These are phyloP conservation scores for Hymenopus coronatus DNA, from an alignment of 2,888 invertebrate genomes.

Conservation along the genomic window DNA sequence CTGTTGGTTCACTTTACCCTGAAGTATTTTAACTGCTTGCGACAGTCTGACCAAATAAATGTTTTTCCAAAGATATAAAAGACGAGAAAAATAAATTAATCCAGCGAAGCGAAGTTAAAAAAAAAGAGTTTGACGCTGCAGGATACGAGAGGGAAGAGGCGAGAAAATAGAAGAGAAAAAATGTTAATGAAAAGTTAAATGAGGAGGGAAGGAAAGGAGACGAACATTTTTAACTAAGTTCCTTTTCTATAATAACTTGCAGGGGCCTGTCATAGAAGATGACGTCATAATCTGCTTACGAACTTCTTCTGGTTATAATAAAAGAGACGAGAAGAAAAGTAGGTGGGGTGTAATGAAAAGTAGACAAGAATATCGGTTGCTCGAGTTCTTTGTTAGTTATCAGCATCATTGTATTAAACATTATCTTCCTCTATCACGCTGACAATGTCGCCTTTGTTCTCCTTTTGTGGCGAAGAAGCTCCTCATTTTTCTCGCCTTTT, in stretches of 20 bases:
- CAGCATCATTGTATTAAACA: conserved; percentile 8
- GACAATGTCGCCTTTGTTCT: neutral
- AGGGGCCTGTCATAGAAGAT: conserved; percentile 14
- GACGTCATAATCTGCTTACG: conserved; percentile 22
- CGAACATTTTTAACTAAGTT: conserved; percentile 17
- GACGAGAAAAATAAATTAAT: neutral
- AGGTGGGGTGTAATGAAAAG: neutral
- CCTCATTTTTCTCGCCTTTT: neutral
- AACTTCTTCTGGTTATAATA: neutral
- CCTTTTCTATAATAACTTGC: conserved; percentile 13
- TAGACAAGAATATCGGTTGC: conserved; percentile 3
- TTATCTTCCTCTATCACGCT: neutral
- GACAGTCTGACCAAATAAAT: neutral
- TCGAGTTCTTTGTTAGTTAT: conserved; percentile 9
- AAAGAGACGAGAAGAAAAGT: neutral
- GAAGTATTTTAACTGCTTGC: no score
- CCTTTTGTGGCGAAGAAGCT: no score
- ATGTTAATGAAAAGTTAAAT: conserved; percentile 26
- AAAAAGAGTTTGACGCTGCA: neutral
- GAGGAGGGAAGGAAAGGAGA: conserved; percentile 9
- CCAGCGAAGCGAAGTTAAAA: neutral
- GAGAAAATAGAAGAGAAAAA: neutral
- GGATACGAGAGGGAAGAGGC: neutral
- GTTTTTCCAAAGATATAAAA: neutral
- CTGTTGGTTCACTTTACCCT: no score